phyloP scores from a whole-genome alignment of 2,888 invertebrate genomes.

The Drosophila neonasuta region DNA sequence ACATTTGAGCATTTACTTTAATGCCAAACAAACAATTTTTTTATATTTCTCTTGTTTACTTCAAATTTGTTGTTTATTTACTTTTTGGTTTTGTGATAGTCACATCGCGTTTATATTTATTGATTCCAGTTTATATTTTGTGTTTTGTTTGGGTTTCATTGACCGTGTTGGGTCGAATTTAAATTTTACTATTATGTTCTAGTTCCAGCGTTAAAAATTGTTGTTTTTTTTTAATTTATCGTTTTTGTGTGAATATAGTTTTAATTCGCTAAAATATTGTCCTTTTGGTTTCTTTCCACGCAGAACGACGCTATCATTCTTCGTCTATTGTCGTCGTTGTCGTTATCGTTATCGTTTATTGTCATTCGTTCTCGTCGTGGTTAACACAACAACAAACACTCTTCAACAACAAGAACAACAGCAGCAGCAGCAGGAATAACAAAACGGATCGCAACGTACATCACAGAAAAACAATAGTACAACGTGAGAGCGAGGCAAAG shows the following conservation, averaged over 20 bases:
- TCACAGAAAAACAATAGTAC: slow-evolving; percentile 7
- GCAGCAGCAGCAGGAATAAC: slow-evolving; percentile 16
- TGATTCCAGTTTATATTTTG: slow-evolving; percentile 2
- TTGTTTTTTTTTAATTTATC: neutral
- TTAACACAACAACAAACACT: slow-evolving; percentile 31
- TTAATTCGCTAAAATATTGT: neutral
- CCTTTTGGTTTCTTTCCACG: slow-evolving; percentile 10
- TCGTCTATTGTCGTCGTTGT: slow-evolving; percentile 57
- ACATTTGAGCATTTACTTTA: slow-evolving; percentile 44
- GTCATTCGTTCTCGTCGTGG: slow-evolving; percentile 48
- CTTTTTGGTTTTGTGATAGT: slow-evolving; percentile 13
- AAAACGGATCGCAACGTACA: slow-evolving; percentile 38
- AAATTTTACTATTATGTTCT: slow-evolving; percentile 2
- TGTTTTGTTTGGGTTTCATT: slow-evolving; percentile 13
- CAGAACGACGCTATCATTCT: slow-evolving; percentile 64
- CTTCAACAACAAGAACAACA: slow-evolving; percentile 20
- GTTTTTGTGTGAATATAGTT: neutral
- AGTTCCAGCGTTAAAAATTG: neutral
- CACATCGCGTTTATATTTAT: slow-evolving; percentile 20
- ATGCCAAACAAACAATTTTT: slow-evolving; percentile 20
- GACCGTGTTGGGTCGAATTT: neutral
- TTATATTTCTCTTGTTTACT: slow-evolving; percentile 6
- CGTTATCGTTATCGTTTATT: slow-evolving; percentile 31
- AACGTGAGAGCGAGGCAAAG: slow-evolving; percentile 12
- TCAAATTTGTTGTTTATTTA: neutral